These are phyloP conservation scores for Meleagris gallopavo DNA, from an alignment of 2,113 vertebrate genomes.

Conservation along the genomic window DNA sequence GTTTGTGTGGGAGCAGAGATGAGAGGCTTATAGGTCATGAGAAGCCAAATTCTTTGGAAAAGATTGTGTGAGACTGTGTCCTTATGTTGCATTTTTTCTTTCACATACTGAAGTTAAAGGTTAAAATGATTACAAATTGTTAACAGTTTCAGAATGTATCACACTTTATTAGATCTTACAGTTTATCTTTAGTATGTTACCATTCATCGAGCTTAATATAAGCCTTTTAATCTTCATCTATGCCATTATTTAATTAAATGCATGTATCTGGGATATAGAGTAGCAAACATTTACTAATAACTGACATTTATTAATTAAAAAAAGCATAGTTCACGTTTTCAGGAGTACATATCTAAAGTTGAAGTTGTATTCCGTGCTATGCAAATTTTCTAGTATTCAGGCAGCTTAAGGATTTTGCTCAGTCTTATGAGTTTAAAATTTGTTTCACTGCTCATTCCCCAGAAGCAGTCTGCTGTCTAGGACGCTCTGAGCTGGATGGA, in stretches of 20 bases:
- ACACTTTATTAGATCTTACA: neutral
- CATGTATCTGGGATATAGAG: neutral
- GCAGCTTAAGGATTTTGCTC: neutral
- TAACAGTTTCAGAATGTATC: neutral
- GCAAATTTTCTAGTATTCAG: neutral
- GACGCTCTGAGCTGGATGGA: neutral
- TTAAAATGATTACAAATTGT: neutral
- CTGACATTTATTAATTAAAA: neutral
- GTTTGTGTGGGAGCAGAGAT: neutral
- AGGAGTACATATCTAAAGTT: neutral
- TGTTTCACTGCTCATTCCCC: neutral
- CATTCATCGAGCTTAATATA: neutral
- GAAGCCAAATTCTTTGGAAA: neutral
- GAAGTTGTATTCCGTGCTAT: neutral
- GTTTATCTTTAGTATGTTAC: neutral
- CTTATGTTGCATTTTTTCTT: neutral
- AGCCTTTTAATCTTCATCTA: neutral
- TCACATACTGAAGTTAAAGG: neutral
- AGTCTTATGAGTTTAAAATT: neutral
- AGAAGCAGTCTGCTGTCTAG: neutral
- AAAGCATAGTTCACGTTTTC: neutral
- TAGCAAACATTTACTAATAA: neutral
- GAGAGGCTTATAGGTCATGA: neutral
- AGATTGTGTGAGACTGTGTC: neutral
- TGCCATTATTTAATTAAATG: neutral